Evolutionary conservation across 2,113 vertebrate genomes (phyloP).

Genomic region (Chlamydotis undulata): DNA sequence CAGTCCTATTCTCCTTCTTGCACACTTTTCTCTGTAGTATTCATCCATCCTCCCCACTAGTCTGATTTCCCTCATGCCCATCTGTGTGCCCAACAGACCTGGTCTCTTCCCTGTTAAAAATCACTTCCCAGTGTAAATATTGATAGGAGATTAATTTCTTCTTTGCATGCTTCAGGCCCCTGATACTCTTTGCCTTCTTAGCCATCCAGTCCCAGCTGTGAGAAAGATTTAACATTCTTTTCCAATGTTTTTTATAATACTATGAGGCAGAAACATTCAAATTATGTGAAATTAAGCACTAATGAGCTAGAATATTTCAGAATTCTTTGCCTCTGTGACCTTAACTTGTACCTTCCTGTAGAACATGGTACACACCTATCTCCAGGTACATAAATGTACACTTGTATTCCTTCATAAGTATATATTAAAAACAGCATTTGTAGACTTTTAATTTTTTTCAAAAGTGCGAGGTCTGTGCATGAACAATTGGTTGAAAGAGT

Average conservation of each 20-base stretch:
- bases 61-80: no score
- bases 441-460: not conserved
- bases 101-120: no score
- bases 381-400: not conserved
- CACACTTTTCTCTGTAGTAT: not conserved
- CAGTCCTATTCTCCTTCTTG: not conserved
- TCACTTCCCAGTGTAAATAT: fast-evolving
- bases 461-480: not conserved
- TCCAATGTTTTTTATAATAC: not conserved
- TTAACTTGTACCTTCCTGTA: not conserved
- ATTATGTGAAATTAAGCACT: not conserved
- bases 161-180: not conserved
- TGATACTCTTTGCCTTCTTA: not conserved
- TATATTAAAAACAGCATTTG: not conserved
- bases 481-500: not conserved
- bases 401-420: not conserved
- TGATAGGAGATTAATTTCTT: not conserved
- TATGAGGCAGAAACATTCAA: not conserved
- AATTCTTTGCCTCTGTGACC: not conserved
- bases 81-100: no score
- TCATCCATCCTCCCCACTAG: no score
- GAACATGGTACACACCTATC: not conserved
- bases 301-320: not conserved
- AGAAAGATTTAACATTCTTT: not conserved
- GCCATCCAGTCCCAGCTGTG: not conserved